A percentile compares a stretch with the other conserved stretches of the same genome.
Conservation (phyloP, 2,888 invertebrate species). For the Drosophila eohydei region DNA sequence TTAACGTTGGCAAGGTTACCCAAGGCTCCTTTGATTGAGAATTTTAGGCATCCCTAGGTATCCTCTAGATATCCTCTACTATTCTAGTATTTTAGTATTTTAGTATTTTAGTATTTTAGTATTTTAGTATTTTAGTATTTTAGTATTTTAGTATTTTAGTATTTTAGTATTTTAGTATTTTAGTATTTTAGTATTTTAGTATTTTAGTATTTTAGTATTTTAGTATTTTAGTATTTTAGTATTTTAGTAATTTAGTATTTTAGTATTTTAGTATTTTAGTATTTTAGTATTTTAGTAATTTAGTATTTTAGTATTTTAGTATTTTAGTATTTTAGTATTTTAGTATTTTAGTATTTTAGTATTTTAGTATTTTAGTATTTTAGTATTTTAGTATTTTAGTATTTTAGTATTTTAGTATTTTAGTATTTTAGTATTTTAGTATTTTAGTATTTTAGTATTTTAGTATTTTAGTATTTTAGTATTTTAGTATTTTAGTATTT, state of each 20-base stretch:
- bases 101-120: background rate
- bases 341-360: background rate
- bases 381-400: background rate
- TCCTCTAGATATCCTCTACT: too few species aligned
- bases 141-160: background rate
- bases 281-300: background rate
- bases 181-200: background rate
- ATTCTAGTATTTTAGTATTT: background rate
- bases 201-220: background rate
- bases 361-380: background rate
- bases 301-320: background rate
- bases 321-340: background rate
- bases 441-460: background rate
- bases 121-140: background rate
- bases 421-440: background rate
- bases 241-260: background rate
- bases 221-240: background rate
- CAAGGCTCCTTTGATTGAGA: background rate
- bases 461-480: background rate
- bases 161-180: background rate
- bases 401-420: background rate
- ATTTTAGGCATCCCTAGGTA: background rate
- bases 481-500: background rate
- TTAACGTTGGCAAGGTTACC: background rate
- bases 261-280: constrained; percentile 1